Percentiles rank a stretch among this genome's conserved stretches.
Evolutionary conservation across 2,113 vertebrate species (phyloP).

Genomic region (Noturus placidus): DNA sequence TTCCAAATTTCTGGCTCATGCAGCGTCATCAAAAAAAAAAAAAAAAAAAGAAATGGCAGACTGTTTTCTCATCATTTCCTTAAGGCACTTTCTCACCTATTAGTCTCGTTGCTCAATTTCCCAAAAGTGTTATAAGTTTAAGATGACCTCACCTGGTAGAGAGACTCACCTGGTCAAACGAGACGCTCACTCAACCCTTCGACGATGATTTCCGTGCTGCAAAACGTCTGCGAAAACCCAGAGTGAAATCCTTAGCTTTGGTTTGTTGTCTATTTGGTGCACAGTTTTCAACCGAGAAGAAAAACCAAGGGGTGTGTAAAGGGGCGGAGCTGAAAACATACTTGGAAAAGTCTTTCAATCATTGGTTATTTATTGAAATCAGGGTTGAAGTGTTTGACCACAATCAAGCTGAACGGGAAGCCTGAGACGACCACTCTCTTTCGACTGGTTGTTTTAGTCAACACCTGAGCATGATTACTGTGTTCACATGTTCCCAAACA

Average conservation of each 20-base stretch:
- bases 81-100: not conserved
- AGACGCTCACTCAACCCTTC: not conserved
- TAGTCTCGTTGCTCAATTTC: not conserved
- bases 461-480: not conserved
- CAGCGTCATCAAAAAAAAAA: not conserved
- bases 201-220: not conserved
- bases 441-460: not conserved
- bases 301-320: not conserved
- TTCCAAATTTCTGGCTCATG: not conserved
- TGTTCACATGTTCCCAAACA: not conserved
- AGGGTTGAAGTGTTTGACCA: not conserved
- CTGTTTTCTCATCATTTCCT: not conserved
- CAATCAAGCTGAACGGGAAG: not conserved
- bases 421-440: not conserved
- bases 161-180: not conserved
- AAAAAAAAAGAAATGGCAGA: not conserved
- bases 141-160: not conserved
- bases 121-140: not conserved
- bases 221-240: not conserved
- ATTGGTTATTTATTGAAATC: not conserved
- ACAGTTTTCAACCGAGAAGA: not conserved
- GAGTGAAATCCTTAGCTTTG: not conserved
- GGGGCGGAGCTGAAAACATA: not conserved
- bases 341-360: not conserved
- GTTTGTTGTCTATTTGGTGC: not conserved